phyloP scores from a whole-genome alignment of 2,888 invertebrate species.

The Portevinia maculata region DNA sequence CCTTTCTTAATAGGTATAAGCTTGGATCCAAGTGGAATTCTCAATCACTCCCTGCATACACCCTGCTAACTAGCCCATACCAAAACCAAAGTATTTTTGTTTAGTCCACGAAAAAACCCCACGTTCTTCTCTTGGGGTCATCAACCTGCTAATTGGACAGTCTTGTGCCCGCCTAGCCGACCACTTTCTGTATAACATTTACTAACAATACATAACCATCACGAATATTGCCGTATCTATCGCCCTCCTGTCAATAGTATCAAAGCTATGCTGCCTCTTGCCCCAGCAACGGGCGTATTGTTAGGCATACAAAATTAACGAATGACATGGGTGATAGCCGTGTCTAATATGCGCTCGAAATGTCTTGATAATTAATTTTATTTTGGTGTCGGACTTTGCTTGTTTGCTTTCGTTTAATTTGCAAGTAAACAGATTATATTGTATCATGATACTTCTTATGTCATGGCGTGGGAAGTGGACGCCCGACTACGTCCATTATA shows the following conservation, averaged over 20 bases:
- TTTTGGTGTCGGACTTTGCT: conserved; percentile 6
- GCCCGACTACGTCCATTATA: conserved; percentile 1
- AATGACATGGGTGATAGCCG: neutral
- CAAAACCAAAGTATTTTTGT: too few species aligned
- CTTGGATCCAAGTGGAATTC: too few species aligned
- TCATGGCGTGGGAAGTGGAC: neutral
- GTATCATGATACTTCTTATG: neutral
- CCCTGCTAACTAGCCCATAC: too few species aligned
- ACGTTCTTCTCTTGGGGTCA: neutral
- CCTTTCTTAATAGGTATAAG: too few species aligned
- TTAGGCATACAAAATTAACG: conserved; percentile 4
- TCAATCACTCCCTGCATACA: too few species aligned
- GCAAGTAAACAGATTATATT: neutral
- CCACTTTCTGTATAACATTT: conserved; percentile 6
- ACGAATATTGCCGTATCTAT: neutral
- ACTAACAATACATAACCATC: neutral
- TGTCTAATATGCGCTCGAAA: conserved; percentile 9
- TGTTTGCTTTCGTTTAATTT: neutral
- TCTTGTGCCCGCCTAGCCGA: conserved; percentile 2
- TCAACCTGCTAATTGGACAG: conserved; percentile 24
- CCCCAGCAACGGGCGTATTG: too few species aligned
- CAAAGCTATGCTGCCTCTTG: too few species aligned
- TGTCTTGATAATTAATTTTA: conserved; percentile 21
- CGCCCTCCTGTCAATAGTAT: too few species aligned
- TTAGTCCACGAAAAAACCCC: too few species aligned